These are phyloP conservation scores for Lethenteron reissneri DNA, from an alignment of 2,113 vertebrate genomes.

Conservation along the genomic window DNA sequence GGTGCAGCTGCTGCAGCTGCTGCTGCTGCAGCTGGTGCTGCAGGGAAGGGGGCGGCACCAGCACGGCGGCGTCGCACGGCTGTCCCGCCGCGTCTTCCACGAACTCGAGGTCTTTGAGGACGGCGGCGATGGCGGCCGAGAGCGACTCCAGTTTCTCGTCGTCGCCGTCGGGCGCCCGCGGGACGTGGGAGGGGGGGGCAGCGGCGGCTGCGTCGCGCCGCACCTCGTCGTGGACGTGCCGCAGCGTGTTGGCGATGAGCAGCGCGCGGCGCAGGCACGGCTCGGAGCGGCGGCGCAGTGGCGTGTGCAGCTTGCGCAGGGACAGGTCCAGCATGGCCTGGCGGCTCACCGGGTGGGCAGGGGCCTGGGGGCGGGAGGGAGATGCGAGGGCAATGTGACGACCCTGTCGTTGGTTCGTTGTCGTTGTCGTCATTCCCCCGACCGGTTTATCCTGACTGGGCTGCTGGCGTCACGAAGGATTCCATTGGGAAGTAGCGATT, in stretches of 20 bases:
- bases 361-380: no score
- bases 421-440: no score
- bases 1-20: no score
- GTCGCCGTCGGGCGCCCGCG: background rate
- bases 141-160: conserved; percentile 14
- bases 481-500: no score
- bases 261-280: conserved; percentile 34
- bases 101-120: conserved; percentile 35
- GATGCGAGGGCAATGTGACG: no score
- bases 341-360: conserved; percentile 11
- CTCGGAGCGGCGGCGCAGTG: conserved; percentile 22
- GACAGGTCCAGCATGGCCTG: conserved; percentile 42
- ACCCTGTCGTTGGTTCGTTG: no score
- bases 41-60: no score
- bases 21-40: no score
- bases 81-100: conserved; percentile 20
- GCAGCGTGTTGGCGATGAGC: conserved; percentile 44
- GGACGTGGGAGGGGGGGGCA: background rate
- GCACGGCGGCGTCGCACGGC: background rate
- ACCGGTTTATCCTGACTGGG: no score
- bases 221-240: conserved; percentile 24
- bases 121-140: conserved; percentile 24
- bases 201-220: conserved; percentile 7
- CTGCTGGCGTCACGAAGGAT: no score
- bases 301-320: conserved; percentile 33